phyloP scores from a whole-genome alignment of 1,140 invertebrate genomes.

The Drosophila rufa region DNA sequence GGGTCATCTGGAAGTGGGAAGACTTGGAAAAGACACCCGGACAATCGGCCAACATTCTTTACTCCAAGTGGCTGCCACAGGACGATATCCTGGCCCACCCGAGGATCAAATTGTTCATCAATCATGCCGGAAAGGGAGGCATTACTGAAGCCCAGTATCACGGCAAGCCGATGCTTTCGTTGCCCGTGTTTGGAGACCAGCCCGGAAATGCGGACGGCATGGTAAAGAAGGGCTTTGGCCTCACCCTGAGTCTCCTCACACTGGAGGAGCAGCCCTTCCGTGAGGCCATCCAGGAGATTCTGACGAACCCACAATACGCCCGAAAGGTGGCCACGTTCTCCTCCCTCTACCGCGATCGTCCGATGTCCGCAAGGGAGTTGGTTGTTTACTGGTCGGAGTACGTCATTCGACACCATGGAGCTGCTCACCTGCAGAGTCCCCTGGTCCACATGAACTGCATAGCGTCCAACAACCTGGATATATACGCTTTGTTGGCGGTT shows the following conservation, averaged over 20 bases:
- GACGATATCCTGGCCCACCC: constrained; percentile 86
- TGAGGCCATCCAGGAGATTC: constrained; percentile 40
- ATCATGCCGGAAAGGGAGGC: constrained; percentile 88
- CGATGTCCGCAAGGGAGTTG: constrained; percentile 67
- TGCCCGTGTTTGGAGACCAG: constrained; percentile 85
- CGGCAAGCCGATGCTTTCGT: constrained; percentile 86
- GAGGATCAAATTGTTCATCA: constrained; percentile 89
- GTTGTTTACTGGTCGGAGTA: constrained; percentile 85
- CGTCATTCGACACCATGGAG: constrained; percentile 85
- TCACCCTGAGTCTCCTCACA: constrained; percentile 76
- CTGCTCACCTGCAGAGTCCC: constrained; percentile 65
- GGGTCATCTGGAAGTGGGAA: constrained; percentile 86
- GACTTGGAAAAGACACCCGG: constrained; percentile 65
- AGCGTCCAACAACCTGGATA: constrained; percentile 55
- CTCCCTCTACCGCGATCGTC: constrained; percentile 69
- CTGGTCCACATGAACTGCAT: constrained; percentile 80
- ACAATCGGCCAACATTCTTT: constrained; percentile 86
- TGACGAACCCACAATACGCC: constrained; percentile 61
- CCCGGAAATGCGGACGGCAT: constrained; percentile 49
- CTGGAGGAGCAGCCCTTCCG: constrained; percentile 86
- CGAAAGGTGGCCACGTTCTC: constrained; percentile 55
- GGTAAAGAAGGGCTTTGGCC: constrained; percentile 51
- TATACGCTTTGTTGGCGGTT: constrained; percentile 25
- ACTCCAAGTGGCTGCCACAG: constrained; percentile 87
- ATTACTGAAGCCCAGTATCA: constrained; percentile 85